Percentiles rank a stretch among this genome's conserved stretches.
Conservation (phyloP, 2,888 invertebrate genomes). For the Microchrysa polita region DNA sequence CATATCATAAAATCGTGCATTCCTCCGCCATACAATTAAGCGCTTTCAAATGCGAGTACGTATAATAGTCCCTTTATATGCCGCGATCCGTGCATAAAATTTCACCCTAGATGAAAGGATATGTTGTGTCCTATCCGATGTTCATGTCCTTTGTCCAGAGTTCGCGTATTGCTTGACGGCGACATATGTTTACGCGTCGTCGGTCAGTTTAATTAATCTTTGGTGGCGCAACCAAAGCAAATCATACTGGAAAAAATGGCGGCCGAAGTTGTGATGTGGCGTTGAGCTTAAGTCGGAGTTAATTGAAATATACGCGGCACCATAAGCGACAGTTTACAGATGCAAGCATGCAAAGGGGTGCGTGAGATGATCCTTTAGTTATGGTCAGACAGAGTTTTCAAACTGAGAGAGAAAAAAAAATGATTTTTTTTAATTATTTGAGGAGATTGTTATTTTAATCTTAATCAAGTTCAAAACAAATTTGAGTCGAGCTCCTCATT, state of each 20-base stretch:
- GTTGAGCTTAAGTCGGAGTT: conserved; percentile 47
- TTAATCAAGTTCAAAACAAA: too few species aligned
- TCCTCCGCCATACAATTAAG: conserved; percentile 27
- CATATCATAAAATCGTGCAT: conserved; percentile 45
- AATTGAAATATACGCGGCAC: conserved; percentile 50
- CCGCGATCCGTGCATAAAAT: conserved; percentile 20
- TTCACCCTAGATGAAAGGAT: conserved; percentile 8
- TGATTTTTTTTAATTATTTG: too few species aligned
- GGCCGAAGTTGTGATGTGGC: not conserved
- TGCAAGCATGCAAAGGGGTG: not conserved
- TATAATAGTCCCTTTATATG: conserved; percentile 36
- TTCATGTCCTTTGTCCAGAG: conserved; percentile 46
- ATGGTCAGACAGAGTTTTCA: not conserved
- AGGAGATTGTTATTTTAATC: too few species aligned
- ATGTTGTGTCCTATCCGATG: conserved; percentile 40
- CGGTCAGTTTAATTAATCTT: conserved; percentile 51
- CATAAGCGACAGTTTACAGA: conserved; percentile 23
- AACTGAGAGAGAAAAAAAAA: too few species aligned
- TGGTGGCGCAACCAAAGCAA: conserved; percentile 47
- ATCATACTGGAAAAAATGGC: conserved; percentile 33
- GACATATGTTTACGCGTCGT: conserved; percentile 50
- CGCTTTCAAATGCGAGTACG: conserved; percentile 25
- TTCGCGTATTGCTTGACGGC: conserved; percentile 43
- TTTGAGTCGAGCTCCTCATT: too few species aligned
- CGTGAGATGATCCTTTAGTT: not conserved